Evolutionary conservation across 2,888 invertebrate genomes (phyloP).

Genomic region (Ichneumon xanthorius): DNA sequence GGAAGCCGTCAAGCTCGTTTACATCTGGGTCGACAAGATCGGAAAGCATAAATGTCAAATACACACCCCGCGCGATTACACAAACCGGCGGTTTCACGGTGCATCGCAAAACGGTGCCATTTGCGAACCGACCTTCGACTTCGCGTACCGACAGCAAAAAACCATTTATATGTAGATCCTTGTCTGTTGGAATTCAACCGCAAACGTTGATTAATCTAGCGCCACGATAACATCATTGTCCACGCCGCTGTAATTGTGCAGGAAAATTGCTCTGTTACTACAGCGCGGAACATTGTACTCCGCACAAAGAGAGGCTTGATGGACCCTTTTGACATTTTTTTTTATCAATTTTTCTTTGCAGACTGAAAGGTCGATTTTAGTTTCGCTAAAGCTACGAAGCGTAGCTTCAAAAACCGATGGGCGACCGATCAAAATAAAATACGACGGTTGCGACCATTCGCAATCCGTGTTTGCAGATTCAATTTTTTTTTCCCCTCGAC

Average conservation of each 20-base stretch:
- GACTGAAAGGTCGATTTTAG: too few relatives aligned
- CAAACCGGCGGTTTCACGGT: constrained; percentile 7
- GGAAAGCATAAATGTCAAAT: constrained; percentile 74
- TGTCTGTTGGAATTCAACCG: neutral
- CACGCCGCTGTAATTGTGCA: neutral
- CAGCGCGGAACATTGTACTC: neutral
- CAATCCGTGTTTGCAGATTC: neutral
- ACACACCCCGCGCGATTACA: constrained; percentile 43
- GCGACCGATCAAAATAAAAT: neutral
- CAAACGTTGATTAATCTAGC: neutral
- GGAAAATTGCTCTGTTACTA: neutral
- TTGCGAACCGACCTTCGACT: constrained; percentile 18
- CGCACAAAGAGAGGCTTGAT: too few relatives aligned
- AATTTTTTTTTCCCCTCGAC: neutral
- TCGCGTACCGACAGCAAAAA: constrained; percentile 5
- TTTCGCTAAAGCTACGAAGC: too few relatives aligned
- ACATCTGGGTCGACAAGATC: constrained; percentile 71
- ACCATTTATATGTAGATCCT: constrained; percentile 6
- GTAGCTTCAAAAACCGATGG: too few relatives aligned
- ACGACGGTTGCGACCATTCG: neutral
- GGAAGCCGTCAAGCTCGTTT: constrained; percentile 47
- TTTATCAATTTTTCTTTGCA: too few relatives aligned
- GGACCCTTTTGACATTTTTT: too few relatives aligned
- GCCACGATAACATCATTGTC: neutral
- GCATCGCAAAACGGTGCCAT: constrained; percentile 7